These are phyloP conservation scores for Pilophorus perplexus DNA, from an alignment of 2,888 invertebrate genomes.

Conservation along the genomic window DNA sequence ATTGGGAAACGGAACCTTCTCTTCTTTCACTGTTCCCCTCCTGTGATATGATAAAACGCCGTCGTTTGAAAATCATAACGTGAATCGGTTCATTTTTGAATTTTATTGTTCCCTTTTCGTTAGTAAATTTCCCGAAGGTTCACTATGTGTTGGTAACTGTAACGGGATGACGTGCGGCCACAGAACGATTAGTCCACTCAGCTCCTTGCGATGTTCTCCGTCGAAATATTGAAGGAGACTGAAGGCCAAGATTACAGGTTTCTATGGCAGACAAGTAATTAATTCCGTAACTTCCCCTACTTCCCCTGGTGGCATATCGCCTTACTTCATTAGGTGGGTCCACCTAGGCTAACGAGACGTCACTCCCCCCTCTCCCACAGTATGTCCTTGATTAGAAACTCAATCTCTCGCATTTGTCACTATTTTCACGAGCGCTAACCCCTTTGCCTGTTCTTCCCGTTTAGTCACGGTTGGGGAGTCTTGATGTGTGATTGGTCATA, in stretches of 20 bases:
- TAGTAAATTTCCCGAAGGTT: no score
- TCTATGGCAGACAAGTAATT: slow-evolving; percentile 35
- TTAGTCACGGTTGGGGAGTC: slow-evolving; percentile 1
- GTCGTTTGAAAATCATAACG: no score
- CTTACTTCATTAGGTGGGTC: slow-evolving; percentile 42
- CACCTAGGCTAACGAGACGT: slow-evolving; percentile 36
- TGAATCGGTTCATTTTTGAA: no score
- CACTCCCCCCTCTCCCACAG: slow-evolving; percentile 14
- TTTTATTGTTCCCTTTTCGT: no score
- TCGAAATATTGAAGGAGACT: slow-evolving; percentile 18
- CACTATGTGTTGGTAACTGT: no score
- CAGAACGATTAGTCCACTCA: no score
- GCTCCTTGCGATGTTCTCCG: background rate
- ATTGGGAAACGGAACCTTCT: slow-evolving; percentile 28
- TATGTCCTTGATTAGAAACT: slow-evolving; percentile 34
- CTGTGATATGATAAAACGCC: no score
- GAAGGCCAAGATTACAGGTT: slow-evolving; percentile 36
- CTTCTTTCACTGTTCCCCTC: slow-evolving; percentile 31
- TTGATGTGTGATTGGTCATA: slow-evolving; percentile 11
- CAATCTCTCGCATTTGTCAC: slow-evolving; percentile 36
- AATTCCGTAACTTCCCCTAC: slow-evolving; percentile 17
- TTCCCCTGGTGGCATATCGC: slow-evolving; percentile 37
- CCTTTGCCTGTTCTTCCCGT: background rate
- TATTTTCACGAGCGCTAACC: slow-evolving; percentile 23
- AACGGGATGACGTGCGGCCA: no score